phyloP scores from a whole-genome alignment of 2,797 vertebrate genomes.

The Propithecus deckenii region DNA sequence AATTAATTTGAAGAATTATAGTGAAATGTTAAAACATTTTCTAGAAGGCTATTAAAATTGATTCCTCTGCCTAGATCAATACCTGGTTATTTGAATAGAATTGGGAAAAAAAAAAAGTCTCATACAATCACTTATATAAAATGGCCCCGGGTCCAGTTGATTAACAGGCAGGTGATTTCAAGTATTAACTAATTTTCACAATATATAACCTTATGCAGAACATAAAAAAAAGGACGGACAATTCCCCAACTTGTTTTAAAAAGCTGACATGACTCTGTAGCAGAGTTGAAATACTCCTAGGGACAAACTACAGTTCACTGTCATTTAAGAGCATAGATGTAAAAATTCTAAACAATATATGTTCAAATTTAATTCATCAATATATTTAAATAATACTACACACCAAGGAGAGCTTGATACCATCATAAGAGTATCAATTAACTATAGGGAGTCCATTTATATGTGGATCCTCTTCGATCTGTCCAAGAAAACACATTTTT shows the following conservation, averaged over 20 bases:
- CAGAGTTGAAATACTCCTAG: background rate
- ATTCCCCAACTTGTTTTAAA: background rate
- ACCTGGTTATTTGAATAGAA: slow-evolving; percentile 42
- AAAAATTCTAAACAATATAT: slow-evolving; percentile 20
- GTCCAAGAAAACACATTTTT: background rate
- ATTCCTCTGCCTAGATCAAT: slow-evolving; percentile 47
- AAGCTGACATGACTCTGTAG: background rate
- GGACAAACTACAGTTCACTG: background rate
- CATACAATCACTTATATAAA: slow-evolving; percentile 20
- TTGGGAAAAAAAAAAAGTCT: background rate
- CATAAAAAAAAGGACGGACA: background rate
- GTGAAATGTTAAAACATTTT: slow-evolving; percentile 42
- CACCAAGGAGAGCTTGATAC: background rate
- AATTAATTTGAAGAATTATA: slow-evolving; percentile 48
- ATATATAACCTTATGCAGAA: background rate
- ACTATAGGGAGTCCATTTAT: background rate
- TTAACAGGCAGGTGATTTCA: slow-evolving; percentile 18
- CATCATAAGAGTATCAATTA: slow-evolving; percentile 10
- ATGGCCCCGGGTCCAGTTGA: background rate
- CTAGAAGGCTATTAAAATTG: slow-evolving; percentile 39
- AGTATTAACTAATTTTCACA: slow-evolving; percentile 50
- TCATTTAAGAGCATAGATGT: background rate
- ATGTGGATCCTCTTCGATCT: background rate
- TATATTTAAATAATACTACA: background rate
- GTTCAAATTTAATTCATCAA: background rate